Conservation (phyloP, 2,797 vertebrate genomes). For the Macrochelys suwanniensis region DNA sequence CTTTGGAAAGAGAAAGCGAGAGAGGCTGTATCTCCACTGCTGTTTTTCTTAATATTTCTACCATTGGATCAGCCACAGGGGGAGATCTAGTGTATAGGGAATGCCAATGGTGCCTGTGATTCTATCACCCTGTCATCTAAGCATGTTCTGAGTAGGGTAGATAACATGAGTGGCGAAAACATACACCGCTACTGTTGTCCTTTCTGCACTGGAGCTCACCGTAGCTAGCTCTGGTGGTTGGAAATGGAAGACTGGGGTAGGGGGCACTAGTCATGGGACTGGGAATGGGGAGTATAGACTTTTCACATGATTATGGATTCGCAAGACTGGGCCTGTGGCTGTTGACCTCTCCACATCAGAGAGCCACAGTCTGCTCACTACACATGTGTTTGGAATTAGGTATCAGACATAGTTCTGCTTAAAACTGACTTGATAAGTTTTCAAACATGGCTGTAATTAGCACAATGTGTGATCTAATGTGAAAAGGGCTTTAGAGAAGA, state of each 20-base stretch:
- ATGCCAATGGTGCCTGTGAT: not conserved
- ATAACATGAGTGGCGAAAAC: not conserved
- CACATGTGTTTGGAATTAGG: not conserved
- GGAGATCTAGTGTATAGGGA: not conserved
- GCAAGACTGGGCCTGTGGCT: not conserved
- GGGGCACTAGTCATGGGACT: not conserved
- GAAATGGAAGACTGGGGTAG: not conserved
- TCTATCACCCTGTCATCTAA: not conserved
- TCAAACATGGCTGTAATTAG: not conserved
- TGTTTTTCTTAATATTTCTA: not conserved
- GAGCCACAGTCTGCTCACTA: not conserved
- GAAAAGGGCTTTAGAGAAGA: not conserved
- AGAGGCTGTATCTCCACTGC: not conserved
- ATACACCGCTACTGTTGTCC: not conserved
- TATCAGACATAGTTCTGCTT: not conserved
- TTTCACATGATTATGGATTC: not conserved
- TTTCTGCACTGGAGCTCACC: not conserved
- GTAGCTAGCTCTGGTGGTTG: not conserved
- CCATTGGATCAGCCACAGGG: not conserved
- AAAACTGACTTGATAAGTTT: not conserved
- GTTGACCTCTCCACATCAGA: not conserved
- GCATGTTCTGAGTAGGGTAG: not conserved
- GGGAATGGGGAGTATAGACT: not conserved
- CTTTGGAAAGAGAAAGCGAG: not conserved
- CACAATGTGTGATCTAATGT: not conserved